Evolutionary conservation across 2,113 vertebrate genomes (phyloP), one percentile per base, ranked within the genome.

Genomic region (Thalassoma bifasciatum): DNA sequence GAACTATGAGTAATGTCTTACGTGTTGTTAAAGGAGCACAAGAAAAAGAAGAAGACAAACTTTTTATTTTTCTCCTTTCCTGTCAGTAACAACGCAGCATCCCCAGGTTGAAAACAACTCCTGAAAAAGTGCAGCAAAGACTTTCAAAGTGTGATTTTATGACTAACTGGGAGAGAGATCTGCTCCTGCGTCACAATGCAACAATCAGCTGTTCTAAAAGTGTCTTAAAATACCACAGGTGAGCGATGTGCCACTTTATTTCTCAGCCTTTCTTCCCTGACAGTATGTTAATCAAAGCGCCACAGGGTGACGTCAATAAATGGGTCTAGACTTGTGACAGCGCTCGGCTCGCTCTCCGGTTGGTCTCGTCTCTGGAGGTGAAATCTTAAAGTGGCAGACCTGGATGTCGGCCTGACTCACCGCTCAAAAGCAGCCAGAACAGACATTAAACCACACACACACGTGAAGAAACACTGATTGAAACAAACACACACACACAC

Each of bases 351-450:
- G 44, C 56, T 57, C 59, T 59, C 65, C 72, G 73, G 50, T 79
- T 85, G 85, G 75, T 75, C 63, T 34, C 56, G 64, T 79, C 38
- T 49, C 47, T 75, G 50, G 14, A 40, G 42, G 71, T 71, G 59
- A 81, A 42, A 54, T 65, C 75, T 85, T 83, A 79, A 84, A 87
- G 78, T 46, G 54, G 66, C 75, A 78, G 72, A 56, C 54, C 50
- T 17, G 64, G 34, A 17, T n/a, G 54, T 8, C 47, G 23, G 49
- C 71, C 63, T 81, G 79, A 79, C 52, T 72, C 70, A 59, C 42
- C 10, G 54, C 64, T 86, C 57, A 63, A 78, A 79, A 79, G 75
- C 83, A 71, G 68, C 22, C 81, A 78, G 77, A 79, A 72, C 83
- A 71, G 68, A n/a, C 81, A 58, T 72, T 83, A 56, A 79, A 66